Percentiles rank a stretch among this genome's conserved stretches.
phyloP scores from a whole-genome alignment of 2,113 vertebrate species.

The Podarcis muralis region DNA sequence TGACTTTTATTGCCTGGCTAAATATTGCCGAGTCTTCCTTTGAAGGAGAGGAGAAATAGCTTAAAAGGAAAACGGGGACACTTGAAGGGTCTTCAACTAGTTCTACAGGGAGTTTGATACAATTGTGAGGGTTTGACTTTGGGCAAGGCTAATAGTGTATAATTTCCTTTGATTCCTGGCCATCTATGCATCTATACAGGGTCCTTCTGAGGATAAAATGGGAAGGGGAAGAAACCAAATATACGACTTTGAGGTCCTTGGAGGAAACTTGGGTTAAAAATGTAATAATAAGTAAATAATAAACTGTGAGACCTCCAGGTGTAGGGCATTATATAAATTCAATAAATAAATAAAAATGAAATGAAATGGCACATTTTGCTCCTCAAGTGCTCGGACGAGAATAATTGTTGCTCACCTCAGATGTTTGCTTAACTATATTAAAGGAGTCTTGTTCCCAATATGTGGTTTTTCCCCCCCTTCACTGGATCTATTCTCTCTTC shows the following conservation, averaged over 20 bases:
- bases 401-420: not conserved
- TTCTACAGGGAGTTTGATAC: not conserved
- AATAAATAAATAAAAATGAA: no score
- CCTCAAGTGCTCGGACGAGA: not conserved
- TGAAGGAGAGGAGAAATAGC: not conserved
- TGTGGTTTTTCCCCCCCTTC: not conserved
- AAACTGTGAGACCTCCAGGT: not conserved
- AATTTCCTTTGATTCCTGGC: not conserved
- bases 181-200: not conserved
- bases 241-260: no score
- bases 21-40: no score
- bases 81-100: not conserved
- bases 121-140: no score
- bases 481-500: not conserved
- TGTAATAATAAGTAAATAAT: not conserved
- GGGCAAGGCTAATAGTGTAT: not conserved
- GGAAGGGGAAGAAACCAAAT: no score
- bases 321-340: no score
- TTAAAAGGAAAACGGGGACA: not conserved
- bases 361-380: not conserved
- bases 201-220: not conserved
- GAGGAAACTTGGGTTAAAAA: no score
- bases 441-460: not conserved
- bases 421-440: not conserved
- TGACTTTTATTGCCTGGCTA: no score